Base-by-base conservation (phyloP, 2,113 vertebrate species). In the Aptenodytes forsteri region DNA sequence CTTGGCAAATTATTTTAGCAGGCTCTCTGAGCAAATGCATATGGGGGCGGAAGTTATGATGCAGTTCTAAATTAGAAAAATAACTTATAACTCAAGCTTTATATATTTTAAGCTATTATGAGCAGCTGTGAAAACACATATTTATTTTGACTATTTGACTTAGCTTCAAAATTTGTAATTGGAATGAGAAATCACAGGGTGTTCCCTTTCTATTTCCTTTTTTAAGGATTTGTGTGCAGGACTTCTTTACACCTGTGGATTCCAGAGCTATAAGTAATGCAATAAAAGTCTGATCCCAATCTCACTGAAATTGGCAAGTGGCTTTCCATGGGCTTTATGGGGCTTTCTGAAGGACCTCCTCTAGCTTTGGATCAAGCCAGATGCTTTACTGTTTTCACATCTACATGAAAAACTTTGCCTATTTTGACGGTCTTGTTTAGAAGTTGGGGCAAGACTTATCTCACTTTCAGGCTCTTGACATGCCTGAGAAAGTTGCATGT, bases 121-220 rank as follows among this genome's bases (percentile, higher is more conserved):
- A 95, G 71, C 97, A 96, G 97, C 97, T 97, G 97, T 96, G 95
- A 97, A 97, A 95, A 97, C 96, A 94, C 36, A 32, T 90, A 86
- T 95, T 97, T 97, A 97, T 96, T 97, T 95, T 93, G 87, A 94
- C 87, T 95, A 80, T 97, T 97, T 96, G 84, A 75, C 58, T 95
- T 90, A 80, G 71, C 78, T 90, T 94, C 84, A 88, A 62, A 90
- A 95, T 91, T 88, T 92, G 87, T 94, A 86, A 94, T 55, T 92
- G 58, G 56, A 93, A 87, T 94, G 86, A 92, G 86, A 96, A 96
- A 87, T 96, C 86, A 82, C 38, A 82, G 95, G 87, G 90, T 72
- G 95, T 94, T 94, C 80, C 80, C 69, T 90, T 90, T 87, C 71
- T 95, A 13, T 87, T 97, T 95, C 80, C 47, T 66, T 89, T 89